Percentiles rank a stretch among this genome's conserved stretches.
Conservation (phyloP, 2,888 invertebrate species). For the Mylabris sibirica region DNA sequence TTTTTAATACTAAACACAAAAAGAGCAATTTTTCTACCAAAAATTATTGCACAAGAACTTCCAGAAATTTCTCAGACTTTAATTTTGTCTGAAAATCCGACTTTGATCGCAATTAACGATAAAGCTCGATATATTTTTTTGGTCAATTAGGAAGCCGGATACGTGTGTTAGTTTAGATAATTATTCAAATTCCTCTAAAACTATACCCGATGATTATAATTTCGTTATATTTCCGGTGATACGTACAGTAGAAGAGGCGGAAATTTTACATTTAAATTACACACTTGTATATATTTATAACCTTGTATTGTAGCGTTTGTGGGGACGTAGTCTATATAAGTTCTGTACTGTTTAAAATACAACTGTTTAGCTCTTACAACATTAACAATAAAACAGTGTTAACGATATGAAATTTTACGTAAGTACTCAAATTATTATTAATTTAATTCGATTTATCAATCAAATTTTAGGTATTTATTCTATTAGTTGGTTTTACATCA, state of each 20-base stretch:
- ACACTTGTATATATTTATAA: conserved; percentile 38
- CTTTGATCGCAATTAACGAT: too few species aligned
- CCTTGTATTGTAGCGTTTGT: conserved; percentile 48
- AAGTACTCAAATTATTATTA: conserved; percentile 45
- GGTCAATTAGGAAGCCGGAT: background rate
- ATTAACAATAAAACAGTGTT: conserved; percentile 37
- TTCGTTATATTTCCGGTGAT: conserved; percentile 25
- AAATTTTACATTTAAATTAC: conserved; percentile 20
- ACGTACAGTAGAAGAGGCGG: conserved; percentile 21
- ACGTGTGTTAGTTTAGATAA: background rate
- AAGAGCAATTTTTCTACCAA: too few species aligned
- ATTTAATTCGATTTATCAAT: conserved; percentile 7
- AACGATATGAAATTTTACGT: conserved; percentile 49
- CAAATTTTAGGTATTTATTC: conserved; percentile 51
- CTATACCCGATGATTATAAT: background rate
- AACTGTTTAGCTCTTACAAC: conserved; percentile 52
- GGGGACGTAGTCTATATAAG: conserved; percentile 54
- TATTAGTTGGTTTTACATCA: conserved; percentile 49
- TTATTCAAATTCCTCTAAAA: background rate
- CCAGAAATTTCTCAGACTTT: too few species aligned
- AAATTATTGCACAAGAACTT: too few species aligned
- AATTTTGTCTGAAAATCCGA: too few species aligned
- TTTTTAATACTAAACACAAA: too few species aligned
- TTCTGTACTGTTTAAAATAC: conserved; percentile 45
- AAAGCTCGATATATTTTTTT: too few species aligned